phyloP scores from a whole-genome alignment of 1,140 invertebrate species.

The Eurosta solidaginis region DNA sequence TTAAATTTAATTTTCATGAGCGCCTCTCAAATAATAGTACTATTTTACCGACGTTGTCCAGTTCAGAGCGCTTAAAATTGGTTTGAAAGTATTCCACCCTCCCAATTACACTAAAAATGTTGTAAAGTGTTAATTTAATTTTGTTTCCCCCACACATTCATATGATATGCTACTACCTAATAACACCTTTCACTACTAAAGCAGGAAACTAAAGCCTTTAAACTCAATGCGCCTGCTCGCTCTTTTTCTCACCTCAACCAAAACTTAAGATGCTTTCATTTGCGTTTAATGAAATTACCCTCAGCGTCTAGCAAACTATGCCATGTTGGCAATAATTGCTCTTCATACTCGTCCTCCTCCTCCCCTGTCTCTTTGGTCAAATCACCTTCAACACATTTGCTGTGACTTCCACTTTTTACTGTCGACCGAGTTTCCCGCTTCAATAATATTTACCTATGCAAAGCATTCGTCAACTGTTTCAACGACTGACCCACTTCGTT shows the following conservation, averaged over 20 bases:
- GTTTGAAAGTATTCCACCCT: too few species aligned
- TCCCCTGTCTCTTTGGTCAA: not conserved
- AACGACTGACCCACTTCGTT: conserved; percentile 79
- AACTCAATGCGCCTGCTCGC: not conserved
- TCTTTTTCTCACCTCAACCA: not conserved
- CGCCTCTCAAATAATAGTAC: too few species aligned
- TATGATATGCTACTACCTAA: not conserved
- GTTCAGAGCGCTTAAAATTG: too few species aligned
- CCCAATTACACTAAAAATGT: too few species aligned
- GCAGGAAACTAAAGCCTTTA: conserved; percentile 27
- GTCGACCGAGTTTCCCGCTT: conserved; percentile 43
- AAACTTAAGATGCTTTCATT: not conserved
- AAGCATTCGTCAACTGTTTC: conserved; percentile 78
- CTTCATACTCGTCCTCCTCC: too few species aligned
- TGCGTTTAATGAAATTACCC: conserved; percentile 56
- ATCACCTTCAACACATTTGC: conserved; percentile 30
- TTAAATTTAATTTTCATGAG: too few species aligned
- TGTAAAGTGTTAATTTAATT: too few species aligned
- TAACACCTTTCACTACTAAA: too few species aligned
- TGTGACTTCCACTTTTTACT: conserved; percentile 21
- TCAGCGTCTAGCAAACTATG: conserved; percentile 52
- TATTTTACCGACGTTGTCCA: too few species aligned
- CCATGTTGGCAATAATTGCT: not conserved
- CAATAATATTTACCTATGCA: conserved; percentile 73
- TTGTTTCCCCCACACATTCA: not conserved